These are phyloP conservation scores for Aethina tumida DNA, from an alignment of 1,140 invertebrate genomes.

Conservation along the genomic window DNA sequence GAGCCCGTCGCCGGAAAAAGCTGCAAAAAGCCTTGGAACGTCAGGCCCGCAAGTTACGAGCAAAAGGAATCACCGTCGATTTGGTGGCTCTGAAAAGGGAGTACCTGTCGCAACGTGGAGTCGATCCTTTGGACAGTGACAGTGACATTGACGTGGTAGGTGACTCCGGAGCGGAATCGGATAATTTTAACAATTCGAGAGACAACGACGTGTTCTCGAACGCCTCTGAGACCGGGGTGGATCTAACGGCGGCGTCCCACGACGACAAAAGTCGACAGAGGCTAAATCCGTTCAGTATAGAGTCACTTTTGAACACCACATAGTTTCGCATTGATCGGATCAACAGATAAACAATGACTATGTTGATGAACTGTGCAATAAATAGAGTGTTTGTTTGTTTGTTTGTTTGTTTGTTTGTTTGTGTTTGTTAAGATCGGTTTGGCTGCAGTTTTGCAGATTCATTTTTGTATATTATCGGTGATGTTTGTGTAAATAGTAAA, in stretches of 20 bases:
- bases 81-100: constrained; percentile 78
- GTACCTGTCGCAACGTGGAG: constrained; percentile 56
- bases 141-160: constrained; percentile 55
- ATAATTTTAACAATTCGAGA: constrained; percentile 40
- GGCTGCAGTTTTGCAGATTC: no score
- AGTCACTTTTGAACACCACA: constrained; percentile 68
- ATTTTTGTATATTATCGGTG: no score
- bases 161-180: constrained; percentile 53
- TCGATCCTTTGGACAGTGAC: constrained; percentile 52
- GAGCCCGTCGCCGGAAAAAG: constrained; percentile 81
- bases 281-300: constrained; percentile 75
- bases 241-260: constrained; percentile 31
- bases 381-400: no score
- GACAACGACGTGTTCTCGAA: constrained; percentile 30
- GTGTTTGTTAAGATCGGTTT: no score
- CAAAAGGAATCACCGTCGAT: constrained; percentile 82
- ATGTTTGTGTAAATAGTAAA: no score
- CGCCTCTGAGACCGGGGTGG: constrained; percentile 32
- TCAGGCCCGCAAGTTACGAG: constrained; percentile 80
- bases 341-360: neutral
- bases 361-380: constrained; percentile 23
- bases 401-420: no score
- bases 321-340: constrained; percentile 10
- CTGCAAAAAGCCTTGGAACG: constrained; percentile 85
- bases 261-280: constrained; percentile 46